Base-by-base conservation (phyloP, 2,888 invertebrate species). In the Galerucella nymphaeae region DNA sequence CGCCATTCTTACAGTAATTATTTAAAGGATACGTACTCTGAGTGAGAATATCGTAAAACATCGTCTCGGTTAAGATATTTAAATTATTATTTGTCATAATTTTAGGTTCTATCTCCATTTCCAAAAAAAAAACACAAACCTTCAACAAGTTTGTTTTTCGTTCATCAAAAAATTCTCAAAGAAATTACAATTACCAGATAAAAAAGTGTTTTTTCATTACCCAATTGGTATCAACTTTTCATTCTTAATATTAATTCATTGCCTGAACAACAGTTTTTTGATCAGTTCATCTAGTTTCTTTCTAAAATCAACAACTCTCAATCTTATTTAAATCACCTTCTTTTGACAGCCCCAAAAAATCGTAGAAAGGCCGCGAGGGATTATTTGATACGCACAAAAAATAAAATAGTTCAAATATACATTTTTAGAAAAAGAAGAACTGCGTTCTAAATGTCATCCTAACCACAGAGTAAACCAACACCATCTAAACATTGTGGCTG, bases 101-200 rank as follows among this genome's bases (percentile, higher is more conserved):
- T 66, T 77, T 76, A 53, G 78, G 69, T 66, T 78, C 75, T 64
- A 78, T 13, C 48, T 76, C 78, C 77, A 78, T 78, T 71, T 70
- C 53, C 48, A n/a, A 16, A 42, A 53, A 66, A 55, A 68, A 69
- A 66, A 62, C 45, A 45, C 45, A 45, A 50, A 63, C 8, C 58
- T 67, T 67, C 71, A 75, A 72, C 68, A 66, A 72, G 66, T 70
- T 64, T 30, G 13, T 65, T 74, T 66, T 71, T 68, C 9, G 50
- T 38, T 59, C 38, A 50, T 61, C 38, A 66, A 69, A 66, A 70
- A 71, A 72, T 16, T 53, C n/a, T 16, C 6, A 53, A 53, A 53
- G 53, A 18, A 53, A 53, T 53, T 16, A 53, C 18, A 53, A 16
- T 18, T 16, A 53, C n/a, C n/a, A 18, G 8, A 53, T 16, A 53